A percentile compares a stretch with the other conserved stretches of the same genome.
phyloP scores from a whole-genome alignment of 1,140 invertebrate species.

The Sycophaga agraensis region DNA sequence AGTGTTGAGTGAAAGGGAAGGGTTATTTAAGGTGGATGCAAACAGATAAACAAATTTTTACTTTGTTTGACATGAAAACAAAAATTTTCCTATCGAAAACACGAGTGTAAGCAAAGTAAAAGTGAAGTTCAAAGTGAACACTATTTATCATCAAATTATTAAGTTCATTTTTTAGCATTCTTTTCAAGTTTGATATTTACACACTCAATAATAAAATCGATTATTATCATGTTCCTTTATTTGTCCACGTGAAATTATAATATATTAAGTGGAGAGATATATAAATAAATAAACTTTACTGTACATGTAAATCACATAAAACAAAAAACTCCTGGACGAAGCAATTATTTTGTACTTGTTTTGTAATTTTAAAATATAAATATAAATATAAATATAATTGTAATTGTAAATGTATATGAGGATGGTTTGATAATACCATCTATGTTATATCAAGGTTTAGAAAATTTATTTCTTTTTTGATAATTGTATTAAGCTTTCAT shows the following conservation, averaged over 20 bases:
- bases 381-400: slow-evolving; percentile 40
- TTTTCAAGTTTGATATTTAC: too few relatives aligned
- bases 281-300: slow-evolving; percentile 12
- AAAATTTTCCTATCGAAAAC: too few relatives aligned
- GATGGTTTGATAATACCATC: slow-evolving; percentile 39
- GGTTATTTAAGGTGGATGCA: too few relatives aligned
- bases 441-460: slow-evolving; percentile 38
- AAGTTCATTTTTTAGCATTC: too few relatives aligned
- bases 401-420: slow-evolving; percentile 24
- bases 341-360: slow-evolving; percentile 53
- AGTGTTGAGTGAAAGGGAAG: too few relatives aligned
- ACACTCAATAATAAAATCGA: too few relatives aligned
- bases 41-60: too few relatives aligned
- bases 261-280: slow-evolving; percentile 7
- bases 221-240: slow-evolving; percentile 44
- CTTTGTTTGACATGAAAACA: too few relatives aligned
- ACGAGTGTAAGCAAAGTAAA: too few relatives aligned
- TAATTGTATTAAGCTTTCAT: not conserved
- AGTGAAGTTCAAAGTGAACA: too few relatives aligned
- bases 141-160: too few relatives aligned
- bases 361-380: slow-evolving; percentile 47
- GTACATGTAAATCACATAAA: slow-evolving; percentile 10
- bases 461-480: slow-evolving; percentile 2
- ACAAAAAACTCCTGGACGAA: slow-evolving; percentile 27
- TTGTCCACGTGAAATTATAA: slow-evolving; percentile 11